Base-by-base conservation (phyloP, 2,113 vertebrate species). In the Psittacus erithacus region DNA sequence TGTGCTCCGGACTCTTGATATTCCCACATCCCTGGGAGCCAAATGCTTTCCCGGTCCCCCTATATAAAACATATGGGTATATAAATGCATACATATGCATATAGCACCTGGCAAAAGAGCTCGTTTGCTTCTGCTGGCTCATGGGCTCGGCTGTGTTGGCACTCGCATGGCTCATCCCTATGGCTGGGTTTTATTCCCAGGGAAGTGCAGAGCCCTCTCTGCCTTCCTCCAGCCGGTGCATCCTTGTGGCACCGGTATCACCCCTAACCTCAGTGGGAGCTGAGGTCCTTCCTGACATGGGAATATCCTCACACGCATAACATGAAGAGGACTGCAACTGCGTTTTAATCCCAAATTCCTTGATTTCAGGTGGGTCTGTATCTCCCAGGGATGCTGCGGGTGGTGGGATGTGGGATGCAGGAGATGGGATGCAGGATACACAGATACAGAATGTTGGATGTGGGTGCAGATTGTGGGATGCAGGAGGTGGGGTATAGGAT, bases 1-100 rank as follows among this genome's bases (percentile, higher is more conserved):
- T 0, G 0, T 10, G 15, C 35, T 52, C 53, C 0, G 1, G 35
- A 35, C 12, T 13, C n/a, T 83, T 8, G 0, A 2, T 47, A 39
- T 8, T 90, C 14, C 39, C 0, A 0, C 0, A 2, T 80, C 17
- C 25, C 44, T 10, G 5, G 17, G 46, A 55, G 22, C 29, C 46
- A 38, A 89, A 41, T 2, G 0, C 62, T 62, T 38, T 49, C 31
- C 44, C 52, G 29, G 17, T 77, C n/a, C 3, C 14, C 18, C 2
- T 20, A 20, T 4, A 18, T 31, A 74, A 80, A 52, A 8, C 1
- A 20, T 2, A 44, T 19, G 29, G 27, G 12, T 14, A 41, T 10
- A 53, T 3, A 49, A 74, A 52, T 38, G 13, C 7, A 52, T 25
- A 19, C 15, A 31, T 39, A 13, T 3, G 28, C 7, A 2, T 38